These are phyloP conservation scores for Dryas iulia DNA, from an alignment of 1,140 invertebrate genomes.

Conservation along the genomic window DNA sequence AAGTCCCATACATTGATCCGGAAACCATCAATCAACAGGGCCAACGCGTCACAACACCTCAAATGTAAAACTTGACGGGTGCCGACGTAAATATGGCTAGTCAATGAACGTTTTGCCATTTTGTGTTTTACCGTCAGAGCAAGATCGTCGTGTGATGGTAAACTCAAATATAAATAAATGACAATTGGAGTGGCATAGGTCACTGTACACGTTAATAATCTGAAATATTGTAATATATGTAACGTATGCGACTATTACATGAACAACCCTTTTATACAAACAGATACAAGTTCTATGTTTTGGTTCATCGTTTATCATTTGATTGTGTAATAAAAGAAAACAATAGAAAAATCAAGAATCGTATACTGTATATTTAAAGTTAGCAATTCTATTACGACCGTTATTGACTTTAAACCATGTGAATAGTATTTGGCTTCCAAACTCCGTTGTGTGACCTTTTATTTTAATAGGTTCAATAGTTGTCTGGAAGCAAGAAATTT, in stretches of 20 bases:
- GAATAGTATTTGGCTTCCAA: slow-evolving; percentile 14
- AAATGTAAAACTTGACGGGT: slow-evolving; percentile 39
- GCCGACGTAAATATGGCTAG: slow-evolving; percentile 30
- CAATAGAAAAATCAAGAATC: not conserved
- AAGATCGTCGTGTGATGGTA: not conserved
- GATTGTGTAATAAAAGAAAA: not conserved
- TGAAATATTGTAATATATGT: too few relatives aligned
- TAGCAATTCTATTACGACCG: slow-evolving; percentile 12
- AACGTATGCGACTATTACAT: too few relatives aligned
- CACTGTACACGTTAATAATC: too few relatives aligned
- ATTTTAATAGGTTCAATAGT: slow-evolving; percentile 28
- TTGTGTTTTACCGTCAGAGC: not conserved
- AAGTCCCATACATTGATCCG: slow-evolving; percentile 52
- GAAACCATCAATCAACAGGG: slow-evolving; percentile 57
- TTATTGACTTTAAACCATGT: slow-evolving; percentile 6
- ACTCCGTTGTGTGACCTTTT: slow-evolving; percentile 26
- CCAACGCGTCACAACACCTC: slow-evolving; percentile 7
- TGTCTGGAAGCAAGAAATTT: slow-evolving; percentile 24
- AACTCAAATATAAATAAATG: not conserved
- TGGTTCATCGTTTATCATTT: too few relatives aligned
- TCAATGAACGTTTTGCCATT: slow-evolving; percentile 33
- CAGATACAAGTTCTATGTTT: too few relatives aligned
- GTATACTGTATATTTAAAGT: not conserved
- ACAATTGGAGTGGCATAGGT: not conserved
- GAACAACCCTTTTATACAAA: too few relatives aligned